A percentile compares a stretch with the other conserved stretches of the same genome.
phyloP scores from a whole-genome alignment of 1,140 invertebrate species.

The Sycobia sp. region DNA sequence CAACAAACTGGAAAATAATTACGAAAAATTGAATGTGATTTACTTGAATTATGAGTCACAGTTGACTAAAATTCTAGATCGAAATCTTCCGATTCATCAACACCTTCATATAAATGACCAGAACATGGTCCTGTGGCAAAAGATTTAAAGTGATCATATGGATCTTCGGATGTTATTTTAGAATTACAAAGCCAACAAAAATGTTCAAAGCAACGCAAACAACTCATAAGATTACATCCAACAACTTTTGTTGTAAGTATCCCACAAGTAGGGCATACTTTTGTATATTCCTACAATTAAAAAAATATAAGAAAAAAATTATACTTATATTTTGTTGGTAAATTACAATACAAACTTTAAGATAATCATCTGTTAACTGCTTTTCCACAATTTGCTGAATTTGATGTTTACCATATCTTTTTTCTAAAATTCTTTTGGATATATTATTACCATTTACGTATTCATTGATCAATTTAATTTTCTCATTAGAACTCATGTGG shows the following conservation, averaged over 20 bases:
- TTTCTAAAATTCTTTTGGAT: constrained; percentile 28
- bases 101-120: constrained; percentile 29
- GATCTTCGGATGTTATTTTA: constrained; percentile 56
- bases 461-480: constrained; percentile 30
- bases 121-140: constrained; percentile 39
- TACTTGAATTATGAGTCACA: too few relatives aligned
- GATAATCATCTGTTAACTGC: constrained; percentile 34
- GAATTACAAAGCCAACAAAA: constrained; percentile 71
- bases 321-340: too few relatives aligned
- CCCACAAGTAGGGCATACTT: constrained; percentile 68
- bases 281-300: constrained; percentile 56
- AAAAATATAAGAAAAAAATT: not conserved
- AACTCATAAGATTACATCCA: constrained; percentile 74
- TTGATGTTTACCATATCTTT: constrained; percentile 40
- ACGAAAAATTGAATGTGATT: too few relatives aligned
- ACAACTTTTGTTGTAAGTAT: constrained; percentile 68
- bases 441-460: constrained; percentile 28
- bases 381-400: constrained; percentile 38
- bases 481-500: constrained; percentile 20
- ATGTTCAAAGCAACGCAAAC: constrained; percentile 64
- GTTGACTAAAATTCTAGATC: too few relatives aligned
- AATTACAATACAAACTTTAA: constrained; percentile 31
- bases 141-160: constrained; percentile 64
- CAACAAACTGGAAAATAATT: too few relatives aligned
- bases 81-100: constrained; percentile 5